Evolutionary conservation across 2,797 vertebrate species (phyloP), one percentile per base, ranked within the genome.

Genomic region (Perodicticus potto): DNA sequence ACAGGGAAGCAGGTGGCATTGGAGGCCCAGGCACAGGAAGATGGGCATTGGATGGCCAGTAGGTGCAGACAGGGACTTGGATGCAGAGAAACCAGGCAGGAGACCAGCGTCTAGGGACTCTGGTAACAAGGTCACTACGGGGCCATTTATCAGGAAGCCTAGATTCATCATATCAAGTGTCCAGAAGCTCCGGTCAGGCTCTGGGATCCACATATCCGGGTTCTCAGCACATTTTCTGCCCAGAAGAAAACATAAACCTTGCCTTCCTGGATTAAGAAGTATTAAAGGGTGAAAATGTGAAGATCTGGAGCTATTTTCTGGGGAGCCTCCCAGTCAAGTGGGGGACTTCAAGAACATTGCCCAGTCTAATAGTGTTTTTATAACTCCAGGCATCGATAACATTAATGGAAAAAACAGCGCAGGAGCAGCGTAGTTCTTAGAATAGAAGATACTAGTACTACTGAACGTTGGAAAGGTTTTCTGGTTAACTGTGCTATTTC

Each of bases 11-110:
- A 92, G 88, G 85, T 95, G 81, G 59, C 82, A 11, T 0, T 74
- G 85, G 82, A 73, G 27, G 90, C 81, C 72, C 90, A 63, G 89
- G 69, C 74, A 61, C 76, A 17, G 43, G 86, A 63, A 45, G 57
- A 72, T 65, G 86, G 55, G 69, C 63, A 57, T 67, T 88, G 20
- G 67, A 55, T 91, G 70, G 34, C 45, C 10, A 32, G 89, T 12
- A 87, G 78, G 65, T 92, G 29, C 55, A 91, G 93, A 96, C 81
- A 93, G 86, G 81, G 70, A 78, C 80, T 92, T 86, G 73, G 88
- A 89, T 89, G 34, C 32, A 57, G 88, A 89, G 77, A 83, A 77
- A 85, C 23, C 16, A 49, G 92, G 84, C 95, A 78, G 57, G 82
- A 96, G 83, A 73, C 65, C 91, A 89, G 32, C 8, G 3, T 96